Percentiles rank a stretch among this genome's conserved stretches.
These are phyloP conservation scores for Oligia strigilis DNA, from an alignment of 2,888 invertebrate species.

Conservation along the genomic window DNA sequence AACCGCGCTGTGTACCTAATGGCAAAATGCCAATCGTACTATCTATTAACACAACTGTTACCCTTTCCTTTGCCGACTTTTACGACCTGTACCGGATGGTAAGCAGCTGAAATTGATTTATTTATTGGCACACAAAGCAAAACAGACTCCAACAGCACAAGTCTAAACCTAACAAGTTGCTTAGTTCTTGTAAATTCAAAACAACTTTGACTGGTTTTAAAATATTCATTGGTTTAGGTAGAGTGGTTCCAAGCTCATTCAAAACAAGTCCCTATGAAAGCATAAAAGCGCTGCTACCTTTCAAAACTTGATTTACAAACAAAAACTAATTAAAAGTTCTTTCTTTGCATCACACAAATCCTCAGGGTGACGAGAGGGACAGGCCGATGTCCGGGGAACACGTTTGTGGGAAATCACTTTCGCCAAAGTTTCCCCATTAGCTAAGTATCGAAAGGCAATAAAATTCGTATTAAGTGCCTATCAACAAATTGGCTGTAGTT, in stretches of 20 bases:
- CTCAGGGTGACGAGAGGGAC: constrained; percentile 41
- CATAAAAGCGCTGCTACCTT: constrained; percentile 32
- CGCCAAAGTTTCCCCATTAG: constrained; percentile 55
- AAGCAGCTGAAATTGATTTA: constrained; percentile 51
- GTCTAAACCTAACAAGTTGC: constrained; percentile 13
- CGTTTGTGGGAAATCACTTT: constrained; percentile 56
- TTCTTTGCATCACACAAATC: constrained; percentile 58
- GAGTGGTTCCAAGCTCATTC: constrained; percentile 14
- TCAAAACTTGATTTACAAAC: constrained; percentile 54
- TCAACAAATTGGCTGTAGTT: constrained; percentile 32
- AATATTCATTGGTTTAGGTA: constrained; percentile 44
- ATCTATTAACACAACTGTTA: constrained; percentile 42
- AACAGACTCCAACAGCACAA: constrained; percentile 6
- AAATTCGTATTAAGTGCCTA: constrained; percentile 36
- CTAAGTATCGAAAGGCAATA: constrained; percentile 47
- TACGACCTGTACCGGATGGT: constrained; percentile 33
- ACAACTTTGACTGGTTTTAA: constrained; percentile 20
- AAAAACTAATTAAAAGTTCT: constrained; percentile 65
- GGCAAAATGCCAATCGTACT: constrained; percentile 40
- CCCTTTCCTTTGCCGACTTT: constrained; percentile 29
- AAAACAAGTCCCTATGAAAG: constrained; percentile 38
- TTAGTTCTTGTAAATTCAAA: constrained; percentile 16
- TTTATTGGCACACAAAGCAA: constrained; percentile 51
- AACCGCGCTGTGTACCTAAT: constrained; percentile 6
- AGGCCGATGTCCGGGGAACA: constrained; percentile 46